These are phyloP conservation scores for Hapalemur alaotrensis DNA, from an alignment of 2,797 vertebrate genomes.

Conservation along the genomic window DNA sequence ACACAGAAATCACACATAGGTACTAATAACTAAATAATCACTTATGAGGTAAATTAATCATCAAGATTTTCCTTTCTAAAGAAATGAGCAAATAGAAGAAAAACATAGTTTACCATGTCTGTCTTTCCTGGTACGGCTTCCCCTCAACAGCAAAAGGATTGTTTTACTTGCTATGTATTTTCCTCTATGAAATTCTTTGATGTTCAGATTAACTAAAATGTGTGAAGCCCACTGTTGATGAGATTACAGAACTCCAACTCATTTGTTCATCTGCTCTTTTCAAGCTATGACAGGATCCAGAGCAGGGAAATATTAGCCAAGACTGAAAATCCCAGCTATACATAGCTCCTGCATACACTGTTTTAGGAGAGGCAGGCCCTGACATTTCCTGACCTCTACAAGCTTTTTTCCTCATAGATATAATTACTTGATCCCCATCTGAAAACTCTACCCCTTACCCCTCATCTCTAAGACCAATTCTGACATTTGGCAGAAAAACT, in stretches of 20 bases:
- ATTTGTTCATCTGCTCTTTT: background rate
- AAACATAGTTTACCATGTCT: background rate
- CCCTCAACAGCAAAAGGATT: background rate
- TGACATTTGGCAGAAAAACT: background rate
- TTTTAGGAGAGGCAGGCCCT: background rate
- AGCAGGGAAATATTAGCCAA: background rate
- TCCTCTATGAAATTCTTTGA: background rate
- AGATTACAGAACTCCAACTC: background rate
- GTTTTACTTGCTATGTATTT: background rate
- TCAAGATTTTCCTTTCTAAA: background rate
- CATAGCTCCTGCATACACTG: background rate
- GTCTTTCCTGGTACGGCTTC: background rate
- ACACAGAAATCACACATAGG: background rate
- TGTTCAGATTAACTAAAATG: conserved; percentile 13
- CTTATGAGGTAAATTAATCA: background rate
- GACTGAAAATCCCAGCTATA: background rate
- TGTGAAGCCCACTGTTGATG: background rate
- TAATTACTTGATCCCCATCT: background rate
- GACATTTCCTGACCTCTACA: background rate
- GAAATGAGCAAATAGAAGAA: background rate
- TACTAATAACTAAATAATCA: background rate
- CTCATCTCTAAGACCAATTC: background rate
- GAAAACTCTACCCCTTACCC: background rate
- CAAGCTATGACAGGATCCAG: background rate
- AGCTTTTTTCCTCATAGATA: background rate